Conservation (phyloP, 2,113 vertebrate genomes). For the Toxotes chatareus region DNA sequence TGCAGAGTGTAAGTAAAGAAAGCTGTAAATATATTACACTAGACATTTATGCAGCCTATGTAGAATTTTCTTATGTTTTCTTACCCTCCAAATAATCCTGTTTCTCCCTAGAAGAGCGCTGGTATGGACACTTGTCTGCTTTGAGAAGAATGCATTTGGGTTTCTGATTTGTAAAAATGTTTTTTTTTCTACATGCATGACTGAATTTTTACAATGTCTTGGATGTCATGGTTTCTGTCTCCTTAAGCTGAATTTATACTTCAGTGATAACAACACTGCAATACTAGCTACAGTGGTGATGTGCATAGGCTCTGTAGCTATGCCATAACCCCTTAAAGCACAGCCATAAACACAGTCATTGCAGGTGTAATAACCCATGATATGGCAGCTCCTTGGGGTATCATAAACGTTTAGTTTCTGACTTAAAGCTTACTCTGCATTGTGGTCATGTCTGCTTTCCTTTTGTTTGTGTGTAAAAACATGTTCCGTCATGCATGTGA, state of each 20-base stretch:
- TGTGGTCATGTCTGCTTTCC: not conserved
- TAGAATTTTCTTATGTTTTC: not conserved
- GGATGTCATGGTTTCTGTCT: not conserved
- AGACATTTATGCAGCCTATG: not conserved
- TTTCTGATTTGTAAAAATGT: not conserved
- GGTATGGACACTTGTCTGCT: not conserved
- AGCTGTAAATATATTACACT: not conserved
- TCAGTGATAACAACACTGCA: too few relatives aligned
- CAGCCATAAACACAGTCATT: not conserved
- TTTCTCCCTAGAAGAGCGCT: not conserved
- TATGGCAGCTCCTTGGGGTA: not conserved
- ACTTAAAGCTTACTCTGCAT: not conserved
- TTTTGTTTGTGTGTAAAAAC: constrained; percentile 37
- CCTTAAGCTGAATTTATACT: not conserved
- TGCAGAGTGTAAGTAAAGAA: constrained; percentile 12
- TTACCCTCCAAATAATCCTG: not conserved
- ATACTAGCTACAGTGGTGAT: not conserved
- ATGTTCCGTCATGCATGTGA: constrained; percentile 31
- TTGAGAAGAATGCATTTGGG: not conserved
- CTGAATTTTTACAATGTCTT: not conserved
- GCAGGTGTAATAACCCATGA: not conserved
- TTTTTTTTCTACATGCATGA: not conserved
- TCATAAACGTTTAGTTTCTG: not conserved
- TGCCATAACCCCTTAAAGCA: not conserved
- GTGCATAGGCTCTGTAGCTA: not conserved